Conservation (phyloP, 1,140 invertebrate species). For the Solen grandis region DNA sequence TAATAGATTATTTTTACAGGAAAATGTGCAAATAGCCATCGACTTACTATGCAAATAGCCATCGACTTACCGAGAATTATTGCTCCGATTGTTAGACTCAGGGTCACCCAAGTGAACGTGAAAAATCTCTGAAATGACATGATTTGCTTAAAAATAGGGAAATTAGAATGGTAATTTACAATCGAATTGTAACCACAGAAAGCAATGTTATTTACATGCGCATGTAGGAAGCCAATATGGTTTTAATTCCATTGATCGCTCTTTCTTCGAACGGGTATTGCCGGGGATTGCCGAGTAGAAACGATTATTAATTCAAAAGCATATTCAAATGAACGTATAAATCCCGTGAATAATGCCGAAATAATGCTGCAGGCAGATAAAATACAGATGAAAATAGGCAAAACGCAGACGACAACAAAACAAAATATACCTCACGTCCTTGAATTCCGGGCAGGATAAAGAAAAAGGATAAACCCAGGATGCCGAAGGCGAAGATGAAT, state of each 20-base stretch:
- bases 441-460: conserved; percentile 96
- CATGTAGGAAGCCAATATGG: neutral
- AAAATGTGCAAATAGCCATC: too few relatives aligned
- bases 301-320: neutral
- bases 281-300: neutral
- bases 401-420: too few relatives aligned
- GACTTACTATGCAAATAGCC: too few relatives aligned
- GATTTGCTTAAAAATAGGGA: neutral
- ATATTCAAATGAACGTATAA: too few relatives aligned
- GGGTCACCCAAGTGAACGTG: conserved; percentile 93
- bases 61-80: conserved; percentile 94
- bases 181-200: too few relatives aligned
- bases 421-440: conserved; percentile 91
- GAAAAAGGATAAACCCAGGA: conserved; percentile 90
- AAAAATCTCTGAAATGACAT: conserved; percentile 85
- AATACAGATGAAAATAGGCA: too few relatives aligned
- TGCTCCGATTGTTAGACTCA: conserved; percentile 94
- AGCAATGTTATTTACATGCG: too few relatives aligned
- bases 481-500: conserved; percentile 93
- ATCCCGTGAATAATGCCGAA: too few relatives aligned
- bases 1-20: too few relatives aligned
- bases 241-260: neutral
- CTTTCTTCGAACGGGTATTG: neutral
- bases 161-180: neutral
- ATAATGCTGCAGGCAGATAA: too few relatives aligned